Conservation (phyloP, 2,888 invertebrate species). For the Cosmorhoe ocellata region DNA sequence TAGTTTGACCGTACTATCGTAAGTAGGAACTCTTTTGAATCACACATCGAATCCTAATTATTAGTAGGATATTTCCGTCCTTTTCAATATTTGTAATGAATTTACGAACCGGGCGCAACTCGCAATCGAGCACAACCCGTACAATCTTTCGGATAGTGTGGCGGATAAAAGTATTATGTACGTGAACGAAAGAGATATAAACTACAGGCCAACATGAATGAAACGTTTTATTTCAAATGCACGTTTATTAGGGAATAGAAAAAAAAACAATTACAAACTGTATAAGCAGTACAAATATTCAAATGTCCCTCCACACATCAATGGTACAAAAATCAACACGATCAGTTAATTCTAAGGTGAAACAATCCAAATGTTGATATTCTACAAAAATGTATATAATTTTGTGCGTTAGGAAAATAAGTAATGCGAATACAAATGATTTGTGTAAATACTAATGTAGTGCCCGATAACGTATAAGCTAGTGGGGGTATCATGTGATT, state of each 20-base stretch:
- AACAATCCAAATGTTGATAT: slow-evolving; percentile 35
- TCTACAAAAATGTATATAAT: slow-evolving; percentile 31
- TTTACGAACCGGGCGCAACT: too few species aligned
- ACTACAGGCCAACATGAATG: background rate
- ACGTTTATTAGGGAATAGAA: slow-evolving; percentile 67
- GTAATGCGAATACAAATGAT: slow-evolving; percentile 23
- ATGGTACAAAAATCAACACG: slow-evolving; percentile 1
- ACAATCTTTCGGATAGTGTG: too few species aligned
- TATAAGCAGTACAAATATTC: slow-evolving; percentile 62
- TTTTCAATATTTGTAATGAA: too few species aligned
- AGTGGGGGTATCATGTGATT: slow-evolving; percentile 24
- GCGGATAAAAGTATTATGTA: too few species aligned
- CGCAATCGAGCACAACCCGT: too few species aligned
- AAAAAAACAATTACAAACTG: slow-evolving; percentile 63
- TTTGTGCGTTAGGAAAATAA: slow-evolving; percentile 49
- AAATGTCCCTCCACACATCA: slow-evolving; percentile 40
- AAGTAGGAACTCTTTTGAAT: too few species aligned
- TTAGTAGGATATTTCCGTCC: too few species aligned
- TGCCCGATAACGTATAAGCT: slow-evolving; percentile 23
- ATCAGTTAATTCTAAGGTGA: slow-evolving; percentile 1
- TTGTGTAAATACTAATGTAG: slow-evolving; percentile 26
- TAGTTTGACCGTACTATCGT: too few species aligned
- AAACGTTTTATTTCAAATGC: slow-evolving; percentile 44
- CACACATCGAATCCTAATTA: too few species aligned
- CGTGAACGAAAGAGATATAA: too few species aligned